Evolutionary conservation across 2,113 vertebrate genomes (phyloP), one percentile per base, ranked within the genome.

Genomic region (Cromileptes altivelis): DNA sequence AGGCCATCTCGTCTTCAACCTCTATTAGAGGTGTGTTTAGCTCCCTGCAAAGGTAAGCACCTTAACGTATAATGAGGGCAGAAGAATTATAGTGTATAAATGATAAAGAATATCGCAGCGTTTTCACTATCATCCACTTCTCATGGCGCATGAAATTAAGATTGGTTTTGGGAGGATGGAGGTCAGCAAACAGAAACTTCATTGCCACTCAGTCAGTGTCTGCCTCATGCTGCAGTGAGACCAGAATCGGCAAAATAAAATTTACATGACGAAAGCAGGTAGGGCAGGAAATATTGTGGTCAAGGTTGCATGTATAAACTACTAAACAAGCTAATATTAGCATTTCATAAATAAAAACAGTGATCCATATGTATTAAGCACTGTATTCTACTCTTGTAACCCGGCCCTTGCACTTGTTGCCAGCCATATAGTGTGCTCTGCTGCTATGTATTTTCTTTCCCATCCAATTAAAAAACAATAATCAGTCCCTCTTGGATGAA

Each of bases 121-220:
- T 17, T 55, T 62, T 61, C 70, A 37, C 55, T n/a, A 42, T 65
- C 27, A 57, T 64, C 40, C 50, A 57, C 42, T 52, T 75, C 30
- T 65, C 47, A 27, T 45, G 23, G 21, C 14, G 53, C 49, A 68
- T 78, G 68, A 50, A 65, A 87, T 84, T 37, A 73, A 52, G 63
- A 23, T 37, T 70, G 49, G 27, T 52, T 78, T 80, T 88, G 21
- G 6, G 27, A 45, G 33, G 53, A 3, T 70, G 17, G 61, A 78
- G 52, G 13, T 57, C 45, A 55, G 15, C 47, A 56, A 68, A 78
- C 47, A 40, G 49, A 57, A 67, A 60, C 72, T 27, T 4, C 40
- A 40, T 40, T 67, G 42, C 61, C 33, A 50, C 27, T 58, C 40
- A 57, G 37, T 49, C 25, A 64, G 65, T 19, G 23, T 23, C 47